phyloP scores from a whole-genome alignment of 53 echinoderm and acorn worm genomes.

The Echinometra lucunter region DNA sequence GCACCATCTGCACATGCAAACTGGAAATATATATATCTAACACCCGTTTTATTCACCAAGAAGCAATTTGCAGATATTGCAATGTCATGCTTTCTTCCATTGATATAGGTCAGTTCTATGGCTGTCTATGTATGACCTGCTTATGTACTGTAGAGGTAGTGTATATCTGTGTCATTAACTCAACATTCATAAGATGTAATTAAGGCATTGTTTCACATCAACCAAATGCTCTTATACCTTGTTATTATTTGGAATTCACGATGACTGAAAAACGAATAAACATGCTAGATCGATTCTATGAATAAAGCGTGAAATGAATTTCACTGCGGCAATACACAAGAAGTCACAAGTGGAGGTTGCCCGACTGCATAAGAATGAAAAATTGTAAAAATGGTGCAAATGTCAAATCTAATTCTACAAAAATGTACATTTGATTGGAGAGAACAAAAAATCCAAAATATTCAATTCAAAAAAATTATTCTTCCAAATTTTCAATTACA shows the following conservation, averaged over 20 bases:
- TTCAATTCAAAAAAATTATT: conserved; percentile 57
- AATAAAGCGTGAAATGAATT: conserved; percentile 43
- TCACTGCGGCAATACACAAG: conserved; percentile 46
- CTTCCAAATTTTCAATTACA: conserved; percentile 45
- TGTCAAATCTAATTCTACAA: conserved; percentile 66
- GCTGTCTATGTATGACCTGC: not conserved
- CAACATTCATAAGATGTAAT: conserved; percentile 28
- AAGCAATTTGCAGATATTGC: not conserved
- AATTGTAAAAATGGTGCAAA: conserved; percentile 68
- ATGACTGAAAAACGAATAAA: conserved; percentile 26
- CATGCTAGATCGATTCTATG: conserved; percentile 73
- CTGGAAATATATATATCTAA: conserved; percentile 69
- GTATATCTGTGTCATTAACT: conserved; percentile 19
- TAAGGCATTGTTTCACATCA: conserved; percentile 39
- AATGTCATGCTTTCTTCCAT: conserved; percentile 2
- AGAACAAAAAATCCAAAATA: conserved; percentile 58
- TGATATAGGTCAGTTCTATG: not conserved
- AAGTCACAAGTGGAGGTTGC: conserved; percentile 67
- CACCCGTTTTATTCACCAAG: conserved; percentile 65
- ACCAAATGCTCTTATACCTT: conserved; percentile 37
- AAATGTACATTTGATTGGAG: conserved; percentile 70
- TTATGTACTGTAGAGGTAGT: conserved; percentile 60
- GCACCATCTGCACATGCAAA: not conserved
- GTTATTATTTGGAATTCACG: conserved; percentile 10
- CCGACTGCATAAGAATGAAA: conserved; percentile 70